Evolutionary conservation across 2,113 vertebrate genomes (phyloP).

Genomic region (Serinus canaria): DNA sequence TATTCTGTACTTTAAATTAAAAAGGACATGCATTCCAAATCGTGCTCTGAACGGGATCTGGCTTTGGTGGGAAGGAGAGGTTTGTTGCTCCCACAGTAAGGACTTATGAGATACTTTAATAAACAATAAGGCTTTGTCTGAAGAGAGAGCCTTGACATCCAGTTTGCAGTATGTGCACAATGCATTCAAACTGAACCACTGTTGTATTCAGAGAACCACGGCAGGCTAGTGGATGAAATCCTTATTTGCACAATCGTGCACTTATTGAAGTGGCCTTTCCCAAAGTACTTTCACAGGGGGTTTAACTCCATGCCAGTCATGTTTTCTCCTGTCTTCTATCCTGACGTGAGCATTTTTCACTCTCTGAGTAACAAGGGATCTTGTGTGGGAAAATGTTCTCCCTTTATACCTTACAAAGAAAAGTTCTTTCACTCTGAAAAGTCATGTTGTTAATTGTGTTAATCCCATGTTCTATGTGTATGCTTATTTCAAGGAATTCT

Average conservation of each 20-base stretch:
- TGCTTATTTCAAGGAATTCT: background rate
- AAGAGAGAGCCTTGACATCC: background rate
- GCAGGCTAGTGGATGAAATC: conserved; percentile 18
- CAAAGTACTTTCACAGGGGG: background rate
- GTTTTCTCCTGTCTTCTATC: background rate
- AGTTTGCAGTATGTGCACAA: conserved; percentile 16
- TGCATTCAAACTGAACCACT: background rate
- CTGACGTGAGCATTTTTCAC: background rate
- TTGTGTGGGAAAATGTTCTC: background rate
- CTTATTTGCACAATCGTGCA: background rate
- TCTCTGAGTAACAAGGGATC: background rate
- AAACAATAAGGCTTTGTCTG: conserved; percentile 52
- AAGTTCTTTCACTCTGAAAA: background rate
- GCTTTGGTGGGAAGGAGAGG: conserved; percentile 9
- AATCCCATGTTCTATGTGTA: background rate
- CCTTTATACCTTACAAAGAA: conserved; percentile 2
- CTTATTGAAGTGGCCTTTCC: conserved; percentile 33
- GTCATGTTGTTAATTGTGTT: background rate
- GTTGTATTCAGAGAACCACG: background rate
- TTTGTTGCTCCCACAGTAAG: conserved; percentile 28
- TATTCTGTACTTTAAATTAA: conserved; percentile 55
- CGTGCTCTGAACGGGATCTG: background rate
- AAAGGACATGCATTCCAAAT: conserved; percentile 43
- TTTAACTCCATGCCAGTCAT: conserved; percentile 1
- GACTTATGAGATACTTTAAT: conserved; percentile 42